A percentile compares a stretch with the other conserved stretches of the same genome.
Evolutionary conservation across 2,797 vertebrate species (phyloP).

Genomic region (Microchirus variegatus): DNA sequence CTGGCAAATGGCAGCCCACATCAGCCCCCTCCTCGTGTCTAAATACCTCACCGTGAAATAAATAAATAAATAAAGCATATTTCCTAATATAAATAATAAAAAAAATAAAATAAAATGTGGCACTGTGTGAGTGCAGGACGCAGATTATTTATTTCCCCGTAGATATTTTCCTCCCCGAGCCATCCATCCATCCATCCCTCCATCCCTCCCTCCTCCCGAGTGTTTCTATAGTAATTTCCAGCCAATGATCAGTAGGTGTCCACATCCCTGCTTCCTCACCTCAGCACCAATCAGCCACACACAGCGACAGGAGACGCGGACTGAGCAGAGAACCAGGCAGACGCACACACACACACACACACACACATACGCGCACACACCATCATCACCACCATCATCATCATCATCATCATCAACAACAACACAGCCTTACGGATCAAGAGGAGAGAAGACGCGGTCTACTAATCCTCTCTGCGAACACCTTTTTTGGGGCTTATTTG

Average conservation of each 20-base stretch:
- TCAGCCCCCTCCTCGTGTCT: constrained; percentile 10
- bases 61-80: constrained; percentile 31
- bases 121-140: constrained; percentile 56
- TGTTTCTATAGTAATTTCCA: constrained; percentile 92
- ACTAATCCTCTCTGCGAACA: constrained; percentile 29
- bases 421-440: constrained; percentile 71
- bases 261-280: constrained; percentile 92
- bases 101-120: background rate
- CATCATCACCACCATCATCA: too few species aligned
- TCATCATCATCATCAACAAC: constrained; percentile 5
- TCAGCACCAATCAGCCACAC: constrained; percentile 91
- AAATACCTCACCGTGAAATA: constrained; percentile 65
- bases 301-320: constrained; percentile 90
- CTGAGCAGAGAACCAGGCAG: constrained; percentile 80
- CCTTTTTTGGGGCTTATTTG: constrained; percentile 61
- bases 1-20: constrained; percentile 55
- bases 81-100: background rate
- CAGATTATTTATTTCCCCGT: constrained; percentile 52
- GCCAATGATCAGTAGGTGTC: constrained; percentile 94
- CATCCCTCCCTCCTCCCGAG: constrained; percentile 81
- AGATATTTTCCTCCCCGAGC: constrained; percentile 61
- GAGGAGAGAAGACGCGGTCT: constrained; percentile 71
- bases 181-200: constrained; percentile 70
- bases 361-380: constrained; percentile 14
- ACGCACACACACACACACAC: constrained; percentile 23